Evolutionary conservation across 1,140 invertebrate species (phyloP).

Genomic region (Procambarus virginalis): DNA sequence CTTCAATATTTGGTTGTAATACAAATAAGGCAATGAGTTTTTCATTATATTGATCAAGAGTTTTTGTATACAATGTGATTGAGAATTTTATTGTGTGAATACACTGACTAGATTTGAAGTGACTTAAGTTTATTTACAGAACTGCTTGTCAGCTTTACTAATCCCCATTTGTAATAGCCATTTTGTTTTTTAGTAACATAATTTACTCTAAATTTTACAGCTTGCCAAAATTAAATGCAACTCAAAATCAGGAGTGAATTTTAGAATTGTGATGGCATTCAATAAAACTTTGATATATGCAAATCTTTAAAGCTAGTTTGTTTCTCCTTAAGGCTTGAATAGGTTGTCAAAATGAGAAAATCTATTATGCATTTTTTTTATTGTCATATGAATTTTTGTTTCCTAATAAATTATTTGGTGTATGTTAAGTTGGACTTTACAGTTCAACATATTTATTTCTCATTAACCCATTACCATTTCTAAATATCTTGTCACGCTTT

Average conservation of each 20-base stretch:
- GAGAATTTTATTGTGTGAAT: not conserved
- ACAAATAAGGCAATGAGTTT: not conserved
- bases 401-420: too few relatives aligned
- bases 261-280: not conserved
- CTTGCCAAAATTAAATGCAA: not conserved
- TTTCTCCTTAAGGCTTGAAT: not conserved
- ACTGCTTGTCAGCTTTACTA: not conserved
- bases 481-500: too few relatives aligned
- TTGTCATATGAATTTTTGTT: too few relatives aligned
- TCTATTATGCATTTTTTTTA: too few relatives aligned
- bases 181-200: not conserved
- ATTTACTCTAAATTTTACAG: not conserved
- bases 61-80: not conserved
- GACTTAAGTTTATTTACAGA: not conserved
- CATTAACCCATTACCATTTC: too few relatives aligned
- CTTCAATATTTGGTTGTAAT: too few relatives aligned
- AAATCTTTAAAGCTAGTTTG: not conserved
- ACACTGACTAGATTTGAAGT: not conserved
- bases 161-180: not conserved
- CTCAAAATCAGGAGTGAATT: not conserved
- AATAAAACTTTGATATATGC: slow-evolving; percentile 4
- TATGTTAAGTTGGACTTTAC: too few relatives aligned
- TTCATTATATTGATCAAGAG: not conserved
- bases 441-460: too few relatives aligned
- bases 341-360: not conserved